Conservation (phyloP, 2,888 invertebrate genomes). For the Gastrophysa polygoni region DNA sequence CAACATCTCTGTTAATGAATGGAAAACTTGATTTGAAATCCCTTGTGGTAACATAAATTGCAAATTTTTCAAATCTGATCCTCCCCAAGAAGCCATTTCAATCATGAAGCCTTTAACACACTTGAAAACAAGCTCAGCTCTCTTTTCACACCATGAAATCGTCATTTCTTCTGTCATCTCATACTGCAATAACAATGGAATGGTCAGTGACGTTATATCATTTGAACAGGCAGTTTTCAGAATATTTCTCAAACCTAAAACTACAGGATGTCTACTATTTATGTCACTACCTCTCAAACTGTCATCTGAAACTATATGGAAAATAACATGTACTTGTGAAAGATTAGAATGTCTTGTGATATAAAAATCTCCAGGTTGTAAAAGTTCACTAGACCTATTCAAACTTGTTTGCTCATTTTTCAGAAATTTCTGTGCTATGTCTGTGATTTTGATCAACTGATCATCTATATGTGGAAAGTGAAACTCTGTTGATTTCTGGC, state of each 20-base stretch:
- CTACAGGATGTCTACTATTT: conserved; percentile 93
- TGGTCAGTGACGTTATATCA: conserved; percentile 90
- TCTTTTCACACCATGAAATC: conserved; percentile 92
- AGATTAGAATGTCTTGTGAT: conserved; percentile 92
- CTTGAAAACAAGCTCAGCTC: conserved; percentile 97
- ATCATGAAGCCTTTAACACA: conserved; percentile 99
- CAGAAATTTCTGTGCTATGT: conserved; percentile 47
- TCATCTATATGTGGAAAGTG: conserved; percentile 89
- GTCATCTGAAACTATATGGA: conserved; percentile 94
- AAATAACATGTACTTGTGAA: conserved; percentile 92
- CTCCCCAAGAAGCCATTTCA: conserved; percentile 94
- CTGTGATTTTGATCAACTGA: conserved; percentile 76
- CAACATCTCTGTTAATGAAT: conserved; percentile 82
- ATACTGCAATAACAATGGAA: conserved; percentile 91
- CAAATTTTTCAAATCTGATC: conserved; percentile 85
- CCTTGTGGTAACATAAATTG: conserved; percentile 85
- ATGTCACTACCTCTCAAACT: conserved; percentile 74
- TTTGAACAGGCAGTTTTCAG: conserved; percentile 94
- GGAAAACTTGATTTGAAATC: conserved; percentile 82
- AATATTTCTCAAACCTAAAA: conserved; percentile 92
- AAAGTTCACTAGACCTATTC: conserved; percentile 60
- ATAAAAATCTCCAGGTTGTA: conserved; percentile 85
- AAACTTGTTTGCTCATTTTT: conserved; percentile 40
- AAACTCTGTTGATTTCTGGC: conserved; percentile 87
- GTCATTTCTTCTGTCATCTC: conserved; percentile 98